Evolutionary conservation across 2,113 vertebrate genomes (phyloP), one percentile per base, ranked within the genome.

Genomic region (Chaenogobius annularis): DNA sequence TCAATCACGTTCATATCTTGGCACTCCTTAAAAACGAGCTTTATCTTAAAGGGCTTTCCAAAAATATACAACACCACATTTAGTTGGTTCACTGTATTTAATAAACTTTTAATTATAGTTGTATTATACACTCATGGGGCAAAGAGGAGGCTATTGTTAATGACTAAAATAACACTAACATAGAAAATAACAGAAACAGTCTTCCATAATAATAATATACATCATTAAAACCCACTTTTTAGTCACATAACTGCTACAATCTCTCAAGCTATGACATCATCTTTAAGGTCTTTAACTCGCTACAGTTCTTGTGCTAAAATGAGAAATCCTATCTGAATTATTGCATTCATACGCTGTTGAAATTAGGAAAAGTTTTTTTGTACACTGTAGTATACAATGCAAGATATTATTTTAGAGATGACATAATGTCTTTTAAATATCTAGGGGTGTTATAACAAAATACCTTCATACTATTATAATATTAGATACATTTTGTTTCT

Each of bases 301-400:
- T 90, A 90, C 88, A 86, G 84, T 83, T 89, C 85, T 69, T 85
- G 85, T 89, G 84, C 90, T 90, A 91, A 92, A 58, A 92, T 87
- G 83, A 93, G 80, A 84, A 90, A 79, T 91, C 82, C 91, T 93
- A 92, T 82, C 86, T 84, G 91, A 92, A 92, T 94, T 94, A 94
- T 94, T 94, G 93, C 93, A 94, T 94, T 93, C 90, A 94, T 94
- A 94, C 93, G 93, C 93, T 92, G 90, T 93, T 93, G 85, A 93
- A 87, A 89, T 90, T 86, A 92, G 90, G 86, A 87, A 91, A 91
- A 75, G 73, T 84, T 81, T 83, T 85, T 84, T 83, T 56, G 83
- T 88, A 89, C 84, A 87, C 85, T 87, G 75, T 78, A 79, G 85
- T 78, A 70, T 87, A 87, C 85, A 92, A 90, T 85, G 82, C 88